These are phyloP conservation scores for Byasa hedistus DNA, from an alignment of 2,888 invertebrate genomes.

Conservation along the genomic window DNA sequence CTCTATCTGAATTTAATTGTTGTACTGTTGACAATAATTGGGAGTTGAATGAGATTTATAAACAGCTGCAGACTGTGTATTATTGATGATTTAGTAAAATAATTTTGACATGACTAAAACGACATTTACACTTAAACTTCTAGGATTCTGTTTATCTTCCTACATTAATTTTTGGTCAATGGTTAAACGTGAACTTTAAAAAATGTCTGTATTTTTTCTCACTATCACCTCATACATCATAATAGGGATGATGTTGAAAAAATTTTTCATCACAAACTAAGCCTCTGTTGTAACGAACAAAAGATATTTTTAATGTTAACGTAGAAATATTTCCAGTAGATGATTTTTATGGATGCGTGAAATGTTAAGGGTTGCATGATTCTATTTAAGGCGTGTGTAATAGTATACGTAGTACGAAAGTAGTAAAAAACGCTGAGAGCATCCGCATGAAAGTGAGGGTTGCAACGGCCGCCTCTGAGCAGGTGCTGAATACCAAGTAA, in stretches of 20 bases:
- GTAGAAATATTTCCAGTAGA: too few species aligned
- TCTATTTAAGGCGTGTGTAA: constrained; percentile 21
- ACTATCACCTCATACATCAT: too few species aligned
- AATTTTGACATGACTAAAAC: neutral
- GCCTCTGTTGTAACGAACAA: too few species aligned
- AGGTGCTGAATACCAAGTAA: constrained; percentile 29
- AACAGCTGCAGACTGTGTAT: constrained; percentile 46
- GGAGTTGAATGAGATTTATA: constrained; percentile 57
- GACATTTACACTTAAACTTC: neutral
- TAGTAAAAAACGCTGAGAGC: constrained; percentile 20
- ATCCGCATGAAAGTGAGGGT: constrained; percentile 29
- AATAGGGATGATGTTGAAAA: too few species aligned
- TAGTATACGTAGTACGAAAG: constrained; percentile 15
- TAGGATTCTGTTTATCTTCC: neutral
- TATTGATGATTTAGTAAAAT: neutral
- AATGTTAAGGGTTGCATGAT: constrained; percentile 36
- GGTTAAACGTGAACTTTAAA: too few species aligned
- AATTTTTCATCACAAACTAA: too few species aligned
- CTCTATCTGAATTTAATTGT: constrained; percentile 52
- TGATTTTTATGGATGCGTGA: constrained; percentile 15
- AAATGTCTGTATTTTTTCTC: too few species aligned
- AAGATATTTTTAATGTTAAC: too few species aligned
- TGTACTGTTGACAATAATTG: constrained; percentile 61
- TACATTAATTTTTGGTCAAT: too few species aligned
- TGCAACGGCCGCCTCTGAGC: constrained; percentile 18